Evolutionary conservation across 2,888 invertebrate genomes (phyloP), one percentile per base, ranked within the genome.

Genomic region (Tubulanus polymorphus): DNA sequence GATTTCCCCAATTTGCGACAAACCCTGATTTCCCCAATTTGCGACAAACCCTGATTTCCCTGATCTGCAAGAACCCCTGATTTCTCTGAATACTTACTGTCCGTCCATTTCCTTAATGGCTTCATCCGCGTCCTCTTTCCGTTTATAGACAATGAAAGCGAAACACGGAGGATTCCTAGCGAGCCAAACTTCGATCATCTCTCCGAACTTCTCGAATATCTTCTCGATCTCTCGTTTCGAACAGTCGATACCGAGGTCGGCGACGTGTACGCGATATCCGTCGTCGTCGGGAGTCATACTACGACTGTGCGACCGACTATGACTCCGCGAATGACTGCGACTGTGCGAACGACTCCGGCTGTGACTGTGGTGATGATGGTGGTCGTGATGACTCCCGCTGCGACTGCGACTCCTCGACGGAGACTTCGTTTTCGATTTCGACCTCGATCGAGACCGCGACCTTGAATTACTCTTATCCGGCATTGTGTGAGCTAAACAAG

Each of bases 81-180:
- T 23, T 48, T 10, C 10, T 20, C n/a, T 10, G 2, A 15, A 45
- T 26, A 75, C 82, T 80, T 80, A 84, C 83, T 87, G 86, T 78
- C 87, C 86, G 81, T 87, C 87, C 83, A 89, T 88, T 81, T 88
- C 88, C 71, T 87, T 86, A 82, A 89, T 85, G 81, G 89, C 86
- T 79, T 87, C 88, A 79, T 88, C 86, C 83, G 84, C 84, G 71
- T 83, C 81, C 64, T 83, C 82, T 63, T 81, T 81, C 60, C 82
- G 80, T 65, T 82, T 82, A 70, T 78, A 85, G 10, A 84, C 84
- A 50, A 84, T 81, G 76, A 85, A 84, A n/a, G 84, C 84, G 78
- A 84, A 85, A 65, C 84, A 84, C 1, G 84, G 85, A 10, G 84
- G 83, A 63, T 83, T 84, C 60, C 82, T 81, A 0, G 84, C 84